phyloP scores from a whole-genome alignment of 2,113 vertebrate species.

The Anhinga anhinga region DNA sequence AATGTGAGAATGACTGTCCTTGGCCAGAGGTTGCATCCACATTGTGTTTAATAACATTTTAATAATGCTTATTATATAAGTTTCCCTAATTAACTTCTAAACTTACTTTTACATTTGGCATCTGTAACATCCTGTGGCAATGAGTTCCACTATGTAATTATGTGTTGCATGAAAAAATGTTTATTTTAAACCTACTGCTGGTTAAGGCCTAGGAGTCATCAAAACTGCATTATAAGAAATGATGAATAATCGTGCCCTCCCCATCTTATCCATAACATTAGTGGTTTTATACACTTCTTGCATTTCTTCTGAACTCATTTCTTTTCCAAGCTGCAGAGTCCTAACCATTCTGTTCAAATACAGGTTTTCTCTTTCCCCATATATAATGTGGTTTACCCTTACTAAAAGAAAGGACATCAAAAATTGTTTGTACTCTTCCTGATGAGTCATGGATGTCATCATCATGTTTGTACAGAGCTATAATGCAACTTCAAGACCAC shows the following conservation, averaged over 20 bases:
- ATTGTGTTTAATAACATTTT: background rate
- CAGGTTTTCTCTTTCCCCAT: background rate
- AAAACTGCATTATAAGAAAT: background rate
- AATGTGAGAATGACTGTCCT: background rate
- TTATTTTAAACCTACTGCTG: constrained; percentile 35
- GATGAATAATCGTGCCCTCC: background rate
- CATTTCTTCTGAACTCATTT: background rate
- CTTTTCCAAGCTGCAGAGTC: background rate
- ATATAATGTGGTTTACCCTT: background rate
- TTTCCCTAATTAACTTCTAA: constrained; percentile 19
- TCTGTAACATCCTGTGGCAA: constrained; percentile 9
- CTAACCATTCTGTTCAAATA: background rate
- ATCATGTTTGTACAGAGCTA: background rate
- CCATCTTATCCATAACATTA: background rate
- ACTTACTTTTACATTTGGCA: constrained; percentile 27
- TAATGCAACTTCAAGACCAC: background rate
- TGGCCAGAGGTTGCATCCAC: background rate
- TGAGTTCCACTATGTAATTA: constrained; percentile 6
- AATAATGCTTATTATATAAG: constrained; percentile 9
- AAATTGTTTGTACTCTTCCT: background rate
- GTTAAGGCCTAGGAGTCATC: constrained; percentile 5
- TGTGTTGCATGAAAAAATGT: background rate
- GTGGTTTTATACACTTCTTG: background rate
- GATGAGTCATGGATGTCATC: rapidly evolving
- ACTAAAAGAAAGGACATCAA: background rate